phyloP scores from a whole-genome alignment of 2,888 invertebrate genomes.

The Acanthacorydalis orientalis region DNA sequence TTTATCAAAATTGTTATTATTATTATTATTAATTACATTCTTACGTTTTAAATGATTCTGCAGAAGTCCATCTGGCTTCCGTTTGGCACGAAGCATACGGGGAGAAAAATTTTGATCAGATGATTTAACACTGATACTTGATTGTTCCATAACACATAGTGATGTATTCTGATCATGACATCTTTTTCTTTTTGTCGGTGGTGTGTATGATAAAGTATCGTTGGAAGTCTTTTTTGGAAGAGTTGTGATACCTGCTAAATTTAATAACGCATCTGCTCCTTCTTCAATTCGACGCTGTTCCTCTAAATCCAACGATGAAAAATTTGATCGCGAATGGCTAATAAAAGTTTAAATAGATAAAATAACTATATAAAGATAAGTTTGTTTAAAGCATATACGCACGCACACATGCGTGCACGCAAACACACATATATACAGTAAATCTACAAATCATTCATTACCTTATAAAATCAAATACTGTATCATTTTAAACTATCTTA shows the following conservation, averaged over 20 bases:
- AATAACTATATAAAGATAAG: conserved; percentile 1
- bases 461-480: no score
- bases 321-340: conserved; percentile 9
- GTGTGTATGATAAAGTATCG: not conserved
- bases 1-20: conserved; percentile 4
- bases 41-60: not conserved
- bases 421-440: no score
- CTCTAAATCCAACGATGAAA: conserved; percentile 32
- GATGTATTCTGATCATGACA: no score
- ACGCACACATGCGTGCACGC: no score
- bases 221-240: not conserved
- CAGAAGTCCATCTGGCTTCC: not conserved
- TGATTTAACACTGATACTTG: no score
- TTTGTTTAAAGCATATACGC: no score
- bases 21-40: conserved; percentile 2
- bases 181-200: not conserved
- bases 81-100: conserved; percentile 4
- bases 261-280: conserved; percentile 62
- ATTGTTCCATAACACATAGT: no score
- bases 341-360: conserved; percentile 11
- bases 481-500: no score
- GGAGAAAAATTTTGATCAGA: conserved; percentile 1
- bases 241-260: conserved; percentile 43
- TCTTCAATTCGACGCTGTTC: conserved; percentile 57
- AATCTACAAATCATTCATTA: no score